Conservation (phyloP, 1,140 invertebrate species). For the Druon quercuslanigerum region DNA sequence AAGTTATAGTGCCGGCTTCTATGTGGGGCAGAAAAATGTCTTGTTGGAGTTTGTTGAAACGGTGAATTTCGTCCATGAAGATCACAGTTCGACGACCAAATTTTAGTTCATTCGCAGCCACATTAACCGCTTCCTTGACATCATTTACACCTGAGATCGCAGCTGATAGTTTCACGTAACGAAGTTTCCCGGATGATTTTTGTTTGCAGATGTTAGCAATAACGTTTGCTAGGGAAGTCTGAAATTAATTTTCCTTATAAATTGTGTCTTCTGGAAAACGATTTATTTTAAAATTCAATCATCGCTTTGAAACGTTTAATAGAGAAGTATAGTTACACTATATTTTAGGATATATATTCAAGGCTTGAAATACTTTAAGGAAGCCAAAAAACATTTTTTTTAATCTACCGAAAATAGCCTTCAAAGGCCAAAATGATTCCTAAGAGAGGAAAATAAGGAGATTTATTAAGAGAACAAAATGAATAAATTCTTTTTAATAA, state of each 20-base stretch:
- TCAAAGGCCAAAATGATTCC: no score
- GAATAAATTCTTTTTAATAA: no score
- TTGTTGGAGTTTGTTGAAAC: conserved; percentile 89
- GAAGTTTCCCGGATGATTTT: conserved; percentile 72
- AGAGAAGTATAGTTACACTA: no score
- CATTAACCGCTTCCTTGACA: conserved; percentile 84
- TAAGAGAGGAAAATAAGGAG: no score
- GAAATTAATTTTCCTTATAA: conserved; percentile 48
- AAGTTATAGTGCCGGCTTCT: conserved; percentile 86
- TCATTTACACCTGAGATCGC: conserved; percentile 85
- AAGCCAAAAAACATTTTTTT: no score
- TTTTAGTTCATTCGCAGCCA: conserved; percentile 85
- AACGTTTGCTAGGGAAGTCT: conserved; percentile 88
- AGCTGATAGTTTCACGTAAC: conserved; percentile 87
- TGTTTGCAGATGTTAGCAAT: conserved; percentile 82
- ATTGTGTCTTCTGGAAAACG: not conserved
- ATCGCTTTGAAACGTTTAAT: no score
- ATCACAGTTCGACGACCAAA: conserved; percentile 85
- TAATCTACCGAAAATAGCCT: no score
- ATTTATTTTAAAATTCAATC: no score
- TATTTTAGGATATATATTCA: no score
- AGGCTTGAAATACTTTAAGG: no score
- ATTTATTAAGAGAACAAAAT: no score
- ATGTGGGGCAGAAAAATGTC: conserved; percentile 88
- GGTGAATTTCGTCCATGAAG: conserved; percentile 93